Conservation (phyloP, 1,140 invertebrate genomes). For the Gryllus bimaculatus region DNA sequence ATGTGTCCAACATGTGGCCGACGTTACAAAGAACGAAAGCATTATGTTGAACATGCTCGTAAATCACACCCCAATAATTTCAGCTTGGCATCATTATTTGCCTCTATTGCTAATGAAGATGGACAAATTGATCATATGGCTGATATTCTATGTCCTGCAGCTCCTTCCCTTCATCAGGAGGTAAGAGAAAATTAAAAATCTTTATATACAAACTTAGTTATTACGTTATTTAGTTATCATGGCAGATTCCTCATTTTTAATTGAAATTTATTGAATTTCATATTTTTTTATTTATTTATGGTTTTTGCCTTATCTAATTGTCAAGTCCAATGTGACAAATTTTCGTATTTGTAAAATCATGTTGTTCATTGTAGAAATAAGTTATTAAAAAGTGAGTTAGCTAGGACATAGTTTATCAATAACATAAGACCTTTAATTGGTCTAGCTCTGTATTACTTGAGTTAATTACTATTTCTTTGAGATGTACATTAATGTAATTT, state of each 20-base stretch:
- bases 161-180: neutral
- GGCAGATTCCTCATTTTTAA: neutral
- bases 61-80: conserved; percentile 19
- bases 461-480: no score
- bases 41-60: conserved; percentile 14
- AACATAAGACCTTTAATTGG: no score
- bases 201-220: neutral
- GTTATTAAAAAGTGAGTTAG: no score
- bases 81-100: conserved; percentile 17
- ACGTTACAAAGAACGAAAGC: conserved; percentile 16
- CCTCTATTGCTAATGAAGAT: conserved; percentile 20
- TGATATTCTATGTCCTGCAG: neutral
- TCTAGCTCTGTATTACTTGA: no score
- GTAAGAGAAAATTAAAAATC: neutral
- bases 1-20: conserved; percentile 20
- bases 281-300: no score
- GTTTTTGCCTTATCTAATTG: no score
- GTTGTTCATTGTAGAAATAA: no score
- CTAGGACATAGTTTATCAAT: no score
- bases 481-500: no score
- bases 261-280: no score
- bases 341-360: no score
- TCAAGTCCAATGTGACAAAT: no score
- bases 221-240: neutral
- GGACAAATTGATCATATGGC: conserved; percentile 14